Evolutionary conservation across 2,888 invertebrate species (phyloP), one percentile per base, ranked within the genome.

Genomic region (Andrena bicolor): DNA sequence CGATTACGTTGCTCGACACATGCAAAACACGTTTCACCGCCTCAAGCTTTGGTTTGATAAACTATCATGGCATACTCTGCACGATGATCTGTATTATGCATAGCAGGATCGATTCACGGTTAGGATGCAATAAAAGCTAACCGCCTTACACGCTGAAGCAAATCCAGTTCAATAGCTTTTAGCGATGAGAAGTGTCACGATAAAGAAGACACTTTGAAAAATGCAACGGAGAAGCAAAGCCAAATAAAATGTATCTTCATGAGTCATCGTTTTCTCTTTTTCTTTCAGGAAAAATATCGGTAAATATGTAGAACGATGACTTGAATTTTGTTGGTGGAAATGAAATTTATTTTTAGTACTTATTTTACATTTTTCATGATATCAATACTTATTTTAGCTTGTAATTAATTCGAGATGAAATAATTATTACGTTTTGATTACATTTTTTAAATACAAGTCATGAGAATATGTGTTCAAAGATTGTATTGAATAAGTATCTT

Each of bases 41-140:
- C 61, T 65, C 35, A 20, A 69, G 73, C 61, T 20, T 41, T 56
- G 28, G 60, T 41, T 56, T 80, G 68, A 49, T 78, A 80, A 86
- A 76, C 70, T 76, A 58, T 77, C 82, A 80, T 66, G 35, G 8
- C 30, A n/a, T 23, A 41, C 35, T 32, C 23, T 56, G 66, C 58
- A 73, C 79, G 74, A 74, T 77, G 65, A 79, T 63, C 48, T 58
- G 63, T 76, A 85, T 84, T 84, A 87, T 88, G 84, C 61, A 82
- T 86, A 86, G 70, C 79, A 83, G 83, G 64, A 74, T 83, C 64
- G 64, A 79, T 49, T 84, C 71, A 78, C 26, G 23, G 76, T 83
- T 76, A 84, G 80, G 78, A 84, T 80, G 71, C 71, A 64, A 81
- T 63, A 84, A 86, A 87, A 87, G 88, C 82, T 84, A 85, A 83